Base-by-base conservation (phyloP, 1,140 invertebrate genomes). In the Drosophila takahashii region DNA sequence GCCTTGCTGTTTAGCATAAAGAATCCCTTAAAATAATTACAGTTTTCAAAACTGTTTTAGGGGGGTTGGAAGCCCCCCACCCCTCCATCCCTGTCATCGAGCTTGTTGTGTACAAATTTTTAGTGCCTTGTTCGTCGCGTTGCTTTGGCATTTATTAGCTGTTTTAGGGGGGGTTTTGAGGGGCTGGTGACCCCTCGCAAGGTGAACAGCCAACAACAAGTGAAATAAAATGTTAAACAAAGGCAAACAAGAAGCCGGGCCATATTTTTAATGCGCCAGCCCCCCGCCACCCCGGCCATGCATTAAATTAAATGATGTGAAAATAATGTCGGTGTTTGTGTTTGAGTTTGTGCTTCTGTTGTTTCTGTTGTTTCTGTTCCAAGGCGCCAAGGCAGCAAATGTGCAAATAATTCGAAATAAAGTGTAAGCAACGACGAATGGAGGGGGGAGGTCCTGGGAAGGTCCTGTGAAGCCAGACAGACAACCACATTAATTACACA, bases 21-120 rank as follows among this genome's bases (percentile, higher is more conserved):
- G 77, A 85, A 85, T 85, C 81, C 80, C 81, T 85, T 85, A 85
- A 85, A 85, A 85, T 85, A 85, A 85, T 85, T 85, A 85, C 81
- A 73, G 81, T 85, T 85, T 86, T 77, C 67, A 70, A 85, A 80
- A 64, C 70, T 53, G 52, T 54, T 57, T 65, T 41, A 36, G 36
- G 22, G 22, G 22, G 22, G 22, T 22, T 22, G 22, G 22, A 22
- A 22, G 22, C 22, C 47, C 22, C 11, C 6, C 7, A 5, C 8
- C 15, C 11, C 34, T 9, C n/a, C 1, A 3, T 26, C 56, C 50
- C 62, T 69, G 79, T 72, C 59, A 54, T 67, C 60, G 59, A 45
- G 64, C 48, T 65, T 71, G 59, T 62, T 79, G 56, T 73, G 58
- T 77, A 84, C 81, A 80, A 85, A 84, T 84, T 84, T 80, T 80